Base-by-base conservation (phyloP, 2,888 invertebrate species). In the Baronia brevicornis region DNA sequence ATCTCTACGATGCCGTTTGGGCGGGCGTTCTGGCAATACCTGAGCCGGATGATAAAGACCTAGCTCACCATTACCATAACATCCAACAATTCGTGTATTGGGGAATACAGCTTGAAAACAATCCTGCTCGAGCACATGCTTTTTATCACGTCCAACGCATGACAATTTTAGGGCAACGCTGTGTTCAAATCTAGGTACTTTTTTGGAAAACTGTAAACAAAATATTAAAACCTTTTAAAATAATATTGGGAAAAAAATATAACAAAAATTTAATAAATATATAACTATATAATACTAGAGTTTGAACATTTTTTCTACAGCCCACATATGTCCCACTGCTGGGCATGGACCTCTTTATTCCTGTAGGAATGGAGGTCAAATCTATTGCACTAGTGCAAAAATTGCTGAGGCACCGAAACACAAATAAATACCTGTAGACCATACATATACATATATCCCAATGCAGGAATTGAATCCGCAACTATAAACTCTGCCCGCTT, bases 61-160 rank as follows among this genome's bases (percentile, higher is more conserved):
- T 1, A 84, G 42, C 47, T 84, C 84, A 0, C 84, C 84, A 37
- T 82, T 80, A 2, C 84, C 84, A 44, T 72, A 84, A 48, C 78
- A 78, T 19, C 84, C 84, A 7, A 70, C 47, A 2, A 82, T 39
- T 2, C 65, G 60, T 0, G 80, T 84, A 27, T 54, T 43, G 0
- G 84, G 84, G 44, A 85, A 84, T 4, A 57, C 66, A 0, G 57
- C 50, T 0, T 79, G 61, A 44, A 84, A 80, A 25, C 52, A 58
- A 5, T 71, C 62, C 36, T 78, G 74, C 38, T 85, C 84, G 0
- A 62, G 30, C 2, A 66, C 61, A 38, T 82, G 77, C 23, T 69
- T 71, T 38, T 61, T 54, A 27, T 78, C 73, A 1, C 84, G 66
- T 1, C 82, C 84, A 5, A 82, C 63, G 29, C 84, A 85, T 0